These are phyloP conservation scores for Petaurus breviceps DNA, from an alignment of 2,113 vertebrate genomes.

Conservation along the genomic window DNA sequence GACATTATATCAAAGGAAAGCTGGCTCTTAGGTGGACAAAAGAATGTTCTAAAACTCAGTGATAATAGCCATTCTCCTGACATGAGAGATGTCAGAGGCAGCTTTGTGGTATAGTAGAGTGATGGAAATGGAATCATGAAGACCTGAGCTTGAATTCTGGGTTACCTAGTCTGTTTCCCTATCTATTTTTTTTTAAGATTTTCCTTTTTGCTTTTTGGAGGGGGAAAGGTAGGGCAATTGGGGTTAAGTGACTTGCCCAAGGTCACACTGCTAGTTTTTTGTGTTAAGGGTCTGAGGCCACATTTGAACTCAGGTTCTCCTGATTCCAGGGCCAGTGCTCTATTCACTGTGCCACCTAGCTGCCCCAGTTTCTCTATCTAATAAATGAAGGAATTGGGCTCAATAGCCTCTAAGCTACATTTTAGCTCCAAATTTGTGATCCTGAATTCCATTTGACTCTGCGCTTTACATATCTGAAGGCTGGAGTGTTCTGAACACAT, in stretches of 20 bases:
- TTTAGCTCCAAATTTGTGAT: neutral
- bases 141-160: neutral
- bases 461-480: rapidly evolving
- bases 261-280: too few relatives aligned
- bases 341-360: too few relatives aligned
- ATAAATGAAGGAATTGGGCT: neutral
- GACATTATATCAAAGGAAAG: conserved; percentile 17
- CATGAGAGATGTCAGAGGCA: neutral
- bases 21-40: conserved; percentile 41
- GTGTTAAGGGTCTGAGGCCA: too few relatives aligned
- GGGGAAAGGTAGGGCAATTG: too few relatives aligned
- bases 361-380: too few relatives aligned
- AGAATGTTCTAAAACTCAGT: neutral
- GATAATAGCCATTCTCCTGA: neutral
- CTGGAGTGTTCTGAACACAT: rapidly evolving
- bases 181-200: too few relatives aligned
- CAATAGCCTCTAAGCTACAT: neutral
- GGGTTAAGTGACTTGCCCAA: too few relatives aligned
- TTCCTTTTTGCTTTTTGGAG: too few relatives aligned
- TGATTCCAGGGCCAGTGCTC: too few relatives aligned
- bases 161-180: neutral
- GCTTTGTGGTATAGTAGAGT: neutral
- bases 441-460: neutral
- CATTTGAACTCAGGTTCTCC: too few relatives aligned
- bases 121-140: neutral